A percentile compares a stretch with the other conserved stretches of the same genome.
These are phyloP conservation scores for Benthosema pterotum DNA, from an alignment of 2,797 vertebrate species.

Conservation along the genomic window DNA sequence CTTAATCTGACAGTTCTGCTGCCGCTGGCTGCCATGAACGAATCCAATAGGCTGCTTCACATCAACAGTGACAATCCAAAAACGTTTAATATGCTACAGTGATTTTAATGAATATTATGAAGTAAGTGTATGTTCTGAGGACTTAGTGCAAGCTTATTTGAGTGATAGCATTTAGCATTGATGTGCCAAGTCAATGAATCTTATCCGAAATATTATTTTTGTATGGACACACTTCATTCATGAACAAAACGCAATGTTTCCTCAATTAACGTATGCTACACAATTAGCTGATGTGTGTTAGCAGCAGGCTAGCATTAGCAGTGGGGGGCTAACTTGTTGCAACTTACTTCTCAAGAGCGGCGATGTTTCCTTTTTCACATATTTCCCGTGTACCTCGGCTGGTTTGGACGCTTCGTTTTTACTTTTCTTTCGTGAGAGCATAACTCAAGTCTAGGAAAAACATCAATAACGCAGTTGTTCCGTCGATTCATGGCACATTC, in stretches of 20 bases:
- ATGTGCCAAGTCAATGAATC: slow-evolving; percentile 3
- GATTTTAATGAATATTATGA: background rate
- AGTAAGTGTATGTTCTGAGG: too few species aligned
- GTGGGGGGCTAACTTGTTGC: slow-evolving; percentile 47
- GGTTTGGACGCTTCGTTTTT: slow-evolving; percentile 96
- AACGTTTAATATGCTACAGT: background rate
- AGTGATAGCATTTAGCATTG: slow-evolving; percentile 14
- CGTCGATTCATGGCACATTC: slow-evolving; percentile 49
- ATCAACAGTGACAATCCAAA: background rate
- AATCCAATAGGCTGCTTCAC: too few species aligned
- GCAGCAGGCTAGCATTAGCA: slow-evolving; percentile 30
- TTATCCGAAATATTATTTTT: too few species aligned
- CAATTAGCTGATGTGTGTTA: background rate
- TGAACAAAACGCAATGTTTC: too few species aligned
- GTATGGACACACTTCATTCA: too few species aligned
- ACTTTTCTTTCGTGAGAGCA: slow-evolving; percentile 97
- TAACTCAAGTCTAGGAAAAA: slow-evolving; percentile 71
- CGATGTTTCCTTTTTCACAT: slow-evolving; percentile 98
- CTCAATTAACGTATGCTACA: rapidly evolving
- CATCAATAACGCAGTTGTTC: slow-evolving; percentile 59
- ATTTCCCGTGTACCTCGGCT: slow-evolving; percentile 96
- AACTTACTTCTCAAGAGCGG: slow-evolving; percentile 87
- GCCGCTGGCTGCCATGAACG: too few species aligned
- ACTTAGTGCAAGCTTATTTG: background rate
- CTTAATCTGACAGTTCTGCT: too few species aligned